Evolutionary conservation across 30 jellyfish, hydroid and myxozoan species (phyloP), one percentile per base, ranked within the genome.

Genomic region (Thelohanellus kitauei): DNA sequence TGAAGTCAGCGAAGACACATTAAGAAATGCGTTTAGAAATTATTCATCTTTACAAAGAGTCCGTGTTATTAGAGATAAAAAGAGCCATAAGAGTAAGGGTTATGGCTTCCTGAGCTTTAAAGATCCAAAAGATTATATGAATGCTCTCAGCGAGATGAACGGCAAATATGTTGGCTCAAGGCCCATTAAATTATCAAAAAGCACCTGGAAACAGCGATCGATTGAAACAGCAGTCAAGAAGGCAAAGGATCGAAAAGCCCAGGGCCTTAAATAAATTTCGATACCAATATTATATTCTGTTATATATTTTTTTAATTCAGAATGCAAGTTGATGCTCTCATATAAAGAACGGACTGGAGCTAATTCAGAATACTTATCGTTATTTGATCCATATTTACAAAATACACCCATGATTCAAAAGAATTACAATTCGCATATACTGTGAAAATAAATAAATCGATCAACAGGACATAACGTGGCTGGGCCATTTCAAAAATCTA

Each of bases 131-230:
- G 95, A 75, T 31, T 75, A 75, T 40, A 37, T 75, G 10, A 56
- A 51, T 38, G 95, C 95, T 1, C 62, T 75, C 88, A 40, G 88
- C 32, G 95, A 75, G 48, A 75, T 75, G 95, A 75, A 75, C 29
- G 95, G 95, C 64, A 75, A 63, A 51, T 75, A 75, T 45, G 82
- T 75, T 31, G 95, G 95, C 18, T 57, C 57, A 27, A 49, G 95
- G 21, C 95, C 95, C 2, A 64, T 75, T 18, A 75, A 75, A 22
- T 52, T 60, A 17, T 78, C 88, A 12, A 75, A 75, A 41, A 75
- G 95, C 43, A 62, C 88, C 2, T 75, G 95, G 95, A 75, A 51
- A 38, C 88, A 75, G 30, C 73, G 95, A 40, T 60, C 64, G 40
- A 50, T 75, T 14, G 83, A 57, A 25, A 47, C 50, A 23, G 68